Conservation (phyloP, 2,113 vertebrate species). For the Coturnix japonica region DNA sequence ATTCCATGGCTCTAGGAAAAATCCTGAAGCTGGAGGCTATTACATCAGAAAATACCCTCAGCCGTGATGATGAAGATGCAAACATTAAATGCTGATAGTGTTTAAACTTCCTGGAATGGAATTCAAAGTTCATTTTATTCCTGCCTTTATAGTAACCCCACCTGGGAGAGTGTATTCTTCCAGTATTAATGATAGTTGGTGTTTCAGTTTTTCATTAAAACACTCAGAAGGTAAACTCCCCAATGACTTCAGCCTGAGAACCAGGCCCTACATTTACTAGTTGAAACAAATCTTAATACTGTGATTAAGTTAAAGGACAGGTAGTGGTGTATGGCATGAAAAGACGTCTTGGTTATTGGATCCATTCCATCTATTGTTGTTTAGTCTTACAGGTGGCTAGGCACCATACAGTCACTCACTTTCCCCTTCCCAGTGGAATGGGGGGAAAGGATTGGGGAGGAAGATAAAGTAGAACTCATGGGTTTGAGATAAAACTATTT, state of each 20-base stretch:
- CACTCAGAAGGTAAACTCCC: neutral
- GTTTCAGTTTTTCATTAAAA: neutral
- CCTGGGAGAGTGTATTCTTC: neutral
- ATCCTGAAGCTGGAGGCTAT: neutral
- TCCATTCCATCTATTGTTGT: neutral
- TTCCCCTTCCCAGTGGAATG: too few species aligned
- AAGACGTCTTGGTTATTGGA: neutral
- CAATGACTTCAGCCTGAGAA: neutral
- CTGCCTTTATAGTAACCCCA: neutral
- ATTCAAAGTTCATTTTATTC: neutral
- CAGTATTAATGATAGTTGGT: neutral
- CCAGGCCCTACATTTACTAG: neutral
- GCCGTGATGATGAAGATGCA: neutral
- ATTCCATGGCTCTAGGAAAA: neutral
- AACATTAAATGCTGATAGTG: neutral
- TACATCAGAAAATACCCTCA: rapidly evolving
- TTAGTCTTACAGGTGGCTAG: too few species aligned
- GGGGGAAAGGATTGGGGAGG: too few species aligned
- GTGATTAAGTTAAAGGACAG: neutral
- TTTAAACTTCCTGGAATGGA: neutral
- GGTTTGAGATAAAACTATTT: too few species aligned
- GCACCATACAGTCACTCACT: too few species aligned
- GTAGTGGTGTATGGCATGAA: neutral
- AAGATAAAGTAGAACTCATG: too few species aligned
- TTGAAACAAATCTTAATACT: neutral